Evolutionary conservation across 2,113 vertebrate genomes (phyloP).

Genomic region (Lepus americanus): DNA sequence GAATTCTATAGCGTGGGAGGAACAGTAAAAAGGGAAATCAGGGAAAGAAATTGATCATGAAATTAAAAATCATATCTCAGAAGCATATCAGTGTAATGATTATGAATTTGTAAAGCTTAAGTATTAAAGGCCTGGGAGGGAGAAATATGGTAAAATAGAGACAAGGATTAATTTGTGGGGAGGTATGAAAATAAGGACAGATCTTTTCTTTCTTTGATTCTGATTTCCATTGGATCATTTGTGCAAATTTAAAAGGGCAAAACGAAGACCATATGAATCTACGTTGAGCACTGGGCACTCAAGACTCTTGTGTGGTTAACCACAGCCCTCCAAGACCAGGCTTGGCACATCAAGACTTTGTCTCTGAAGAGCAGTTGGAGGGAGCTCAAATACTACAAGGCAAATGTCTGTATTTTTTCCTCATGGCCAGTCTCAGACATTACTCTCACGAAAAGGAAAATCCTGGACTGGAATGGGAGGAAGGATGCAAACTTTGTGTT

Average conservation of each 20-base stretch:
- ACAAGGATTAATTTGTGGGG: constrained; percentile 47
- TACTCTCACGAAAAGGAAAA: not conserved
- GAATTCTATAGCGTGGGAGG: constrained; percentile 17
- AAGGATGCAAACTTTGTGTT: not conserved
- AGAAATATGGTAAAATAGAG: not conserved
- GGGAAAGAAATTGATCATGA: constrained; percentile 63
- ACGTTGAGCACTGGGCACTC: not conserved
- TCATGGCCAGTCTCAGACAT: not conserved
- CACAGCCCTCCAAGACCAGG: not conserved
- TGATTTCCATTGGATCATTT: not conserved
- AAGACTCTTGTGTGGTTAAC: not conserved
- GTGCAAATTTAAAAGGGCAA: not conserved
- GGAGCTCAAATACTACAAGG: not conserved
- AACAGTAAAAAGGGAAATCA: constrained; percentile 20
- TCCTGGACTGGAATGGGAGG: not conserved
- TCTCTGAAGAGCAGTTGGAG: not conserved
- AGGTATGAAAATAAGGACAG: not conserved
- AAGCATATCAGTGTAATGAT: constrained; percentile 63
- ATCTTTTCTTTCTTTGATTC: constrained; percentile 52
- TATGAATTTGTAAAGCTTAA: constrained; percentile 63
- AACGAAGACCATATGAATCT: not conserved
- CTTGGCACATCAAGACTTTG: not conserved
- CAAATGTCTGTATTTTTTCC: not conserved
- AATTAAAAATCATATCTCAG: constrained; percentile 58
- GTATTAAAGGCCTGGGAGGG: constrained; percentile 22